Conservation (phyloP, 1,140 invertebrate species). For the Heliothis subflexa region DNA sequence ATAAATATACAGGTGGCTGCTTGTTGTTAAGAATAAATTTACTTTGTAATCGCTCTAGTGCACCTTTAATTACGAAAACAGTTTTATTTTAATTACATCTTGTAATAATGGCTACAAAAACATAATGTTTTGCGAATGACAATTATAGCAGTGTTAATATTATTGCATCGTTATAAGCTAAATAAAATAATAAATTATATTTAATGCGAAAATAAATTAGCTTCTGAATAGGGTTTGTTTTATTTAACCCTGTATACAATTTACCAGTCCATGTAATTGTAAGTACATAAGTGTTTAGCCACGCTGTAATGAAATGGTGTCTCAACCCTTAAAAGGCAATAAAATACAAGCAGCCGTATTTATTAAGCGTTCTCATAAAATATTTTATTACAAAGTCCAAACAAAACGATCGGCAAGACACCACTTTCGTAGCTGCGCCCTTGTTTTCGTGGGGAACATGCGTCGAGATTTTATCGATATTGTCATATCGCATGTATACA, state of each 20-base stretch:
- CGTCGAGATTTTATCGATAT: constrained; percentile 45
- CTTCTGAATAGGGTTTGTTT: not conserved
- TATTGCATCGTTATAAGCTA: too few relatives aligned
- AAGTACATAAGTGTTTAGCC: constrained; percentile 21
- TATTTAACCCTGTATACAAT: not conserved
- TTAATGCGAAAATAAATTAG: too few relatives aligned
- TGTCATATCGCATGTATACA: constrained; percentile 36
- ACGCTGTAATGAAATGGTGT: constrained; percentile 31
- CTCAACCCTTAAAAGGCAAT: constrained; percentile 30
- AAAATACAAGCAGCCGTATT: constrained; percentile 32
- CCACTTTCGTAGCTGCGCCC: constrained; percentile 23
- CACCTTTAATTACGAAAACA: constrained; percentile 14
- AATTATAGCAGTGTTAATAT: not conserved
- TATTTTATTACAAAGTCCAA: constrained; percentile 41
- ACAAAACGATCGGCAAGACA: constrained; percentile 37
- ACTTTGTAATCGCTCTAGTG: not conserved
- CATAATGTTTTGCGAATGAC: not conserved
- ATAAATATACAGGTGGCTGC: constrained; percentile 31
- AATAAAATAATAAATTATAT: not conserved
- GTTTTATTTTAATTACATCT: constrained; percentile 6
- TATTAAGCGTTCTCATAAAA: constrained; percentile 38
- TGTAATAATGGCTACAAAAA: not conserved
- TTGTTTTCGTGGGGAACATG: constrained; percentile 33
- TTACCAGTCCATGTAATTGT: not conserved
- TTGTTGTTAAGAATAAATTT: not conserved